Percentiles rank a stretch among this genome's conserved stretches.
phyloP scores from a whole-genome alignment of 2,888 invertebrate genomes.

The Syrphus vitripennis region DNA sequence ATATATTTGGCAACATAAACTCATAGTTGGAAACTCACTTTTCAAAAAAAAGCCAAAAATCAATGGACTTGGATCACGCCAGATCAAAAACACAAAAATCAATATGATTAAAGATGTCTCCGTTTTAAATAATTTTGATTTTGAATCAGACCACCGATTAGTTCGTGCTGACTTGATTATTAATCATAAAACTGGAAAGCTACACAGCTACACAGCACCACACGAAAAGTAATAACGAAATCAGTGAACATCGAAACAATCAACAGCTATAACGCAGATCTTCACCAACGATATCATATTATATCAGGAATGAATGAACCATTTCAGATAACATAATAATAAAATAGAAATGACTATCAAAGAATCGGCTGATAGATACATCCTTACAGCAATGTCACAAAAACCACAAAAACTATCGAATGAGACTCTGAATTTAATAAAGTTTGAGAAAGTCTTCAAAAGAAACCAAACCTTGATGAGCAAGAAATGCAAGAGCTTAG shows the following conservation, averaged over 20 bases:
- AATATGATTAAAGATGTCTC: not conserved
- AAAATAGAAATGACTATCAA: not conserved
- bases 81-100: not conserved
- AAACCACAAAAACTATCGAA: not conserved
- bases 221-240: constrained; percentile 25
- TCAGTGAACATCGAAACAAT: not conserved
- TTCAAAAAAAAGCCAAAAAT: not conserved
- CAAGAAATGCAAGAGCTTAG: not conserved
- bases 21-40: not conserved
- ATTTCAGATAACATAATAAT: not conserved
- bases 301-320: not conserved
- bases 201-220: not conserved
- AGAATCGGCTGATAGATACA: not conserved
- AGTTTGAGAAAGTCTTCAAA: not conserved
- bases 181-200: not conserved
- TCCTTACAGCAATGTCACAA: not conserved
- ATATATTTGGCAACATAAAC: not conserved
- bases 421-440: not conserved
- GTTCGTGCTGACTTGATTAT: not conserved
- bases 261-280: not conserved
- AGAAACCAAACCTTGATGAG: not conserved
- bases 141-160: not conserved
- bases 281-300: not conserved
- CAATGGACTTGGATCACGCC: not conserved
- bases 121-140: not conserved